Percentiles rank a stretch among this genome's conserved stretches.
phyloP scores from a whole-genome alignment of 2,797 vertebrate genomes.

The Stomatorhinus walkeri region DNA sequence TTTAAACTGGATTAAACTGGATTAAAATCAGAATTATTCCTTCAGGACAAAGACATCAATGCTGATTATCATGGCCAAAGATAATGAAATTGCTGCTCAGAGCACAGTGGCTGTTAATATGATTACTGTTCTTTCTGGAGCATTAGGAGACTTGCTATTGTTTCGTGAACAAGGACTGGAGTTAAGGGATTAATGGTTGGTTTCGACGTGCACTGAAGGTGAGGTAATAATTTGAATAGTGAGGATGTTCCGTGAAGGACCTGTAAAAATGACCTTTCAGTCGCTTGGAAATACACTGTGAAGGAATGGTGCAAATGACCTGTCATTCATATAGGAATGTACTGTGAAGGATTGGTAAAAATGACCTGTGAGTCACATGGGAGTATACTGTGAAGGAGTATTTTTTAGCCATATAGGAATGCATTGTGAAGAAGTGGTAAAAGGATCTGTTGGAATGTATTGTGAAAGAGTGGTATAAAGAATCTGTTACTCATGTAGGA shows the following conservation, averaged over 20 bases:
- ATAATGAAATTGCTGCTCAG: slow-evolving; percentile 28
- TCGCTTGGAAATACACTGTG: neutral
- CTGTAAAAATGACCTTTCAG: neutral
- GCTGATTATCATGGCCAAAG: slow-evolving; percentile 24
- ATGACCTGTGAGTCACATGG: neutral
- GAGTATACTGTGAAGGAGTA: neutral
- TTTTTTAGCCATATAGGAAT: neutral
- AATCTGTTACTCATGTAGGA: neutral
- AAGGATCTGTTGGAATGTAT: neutral
- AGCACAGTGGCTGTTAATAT: slow-evolving; percentile 17
- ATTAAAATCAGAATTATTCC: slow-evolving; percentile 33
- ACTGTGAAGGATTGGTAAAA: slow-evolving; percentile 11
- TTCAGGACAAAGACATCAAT: slow-evolving; percentile 27
- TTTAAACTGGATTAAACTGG: slow-evolving; percentile 24
- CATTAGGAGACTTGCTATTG: slow-evolving; percentile 26
- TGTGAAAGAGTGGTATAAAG: neutral
- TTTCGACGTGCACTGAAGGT: slow-evolving; percentile 28
- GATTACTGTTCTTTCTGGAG: slow-evolving; percentile 12
- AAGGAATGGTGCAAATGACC: neutral
- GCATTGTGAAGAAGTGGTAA: neutral
- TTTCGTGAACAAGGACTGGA: neutral
- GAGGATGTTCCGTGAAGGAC: neutral
- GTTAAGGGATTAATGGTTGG: neutral
- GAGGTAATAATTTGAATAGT: neutral
- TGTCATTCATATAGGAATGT: neutral